phyloP scores from a whole-genome alignment of 2,797 vertebrate genomes.

The Crenichthys baileyi region DNA sequence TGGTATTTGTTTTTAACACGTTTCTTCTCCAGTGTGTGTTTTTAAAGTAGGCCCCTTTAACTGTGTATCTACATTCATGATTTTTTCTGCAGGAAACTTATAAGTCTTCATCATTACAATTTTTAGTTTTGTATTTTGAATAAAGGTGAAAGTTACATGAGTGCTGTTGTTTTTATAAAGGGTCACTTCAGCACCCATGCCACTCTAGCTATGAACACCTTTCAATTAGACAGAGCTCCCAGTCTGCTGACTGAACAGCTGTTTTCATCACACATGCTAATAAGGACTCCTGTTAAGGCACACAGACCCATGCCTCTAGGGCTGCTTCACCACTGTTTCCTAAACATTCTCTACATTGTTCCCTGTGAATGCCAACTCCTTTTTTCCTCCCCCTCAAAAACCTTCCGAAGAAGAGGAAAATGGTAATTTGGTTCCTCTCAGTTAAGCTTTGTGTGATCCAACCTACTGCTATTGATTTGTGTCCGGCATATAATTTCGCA shows the following conservation, averaged over 20 bases:
- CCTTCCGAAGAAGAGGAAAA: neutral
- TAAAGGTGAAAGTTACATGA: conserved; percentile 13
- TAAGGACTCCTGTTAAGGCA: conserved; percentile 65
- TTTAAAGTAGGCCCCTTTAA: conserved; percentile 10
- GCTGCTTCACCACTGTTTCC: conserved; percentile 69
- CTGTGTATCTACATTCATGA: neutral
- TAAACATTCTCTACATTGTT: conserved; percentile 75
- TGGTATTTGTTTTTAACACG: neutral
- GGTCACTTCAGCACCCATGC: conserved; percentile 11
- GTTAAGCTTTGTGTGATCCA: conserved; percentile 46
- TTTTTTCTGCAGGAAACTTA: conserved; percentile 16
- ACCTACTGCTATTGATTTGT: conserved; percentile 13
- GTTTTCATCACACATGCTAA: conserved; percentile 73
- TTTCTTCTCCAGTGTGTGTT: neutral
- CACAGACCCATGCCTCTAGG: conserved; percentile 68
- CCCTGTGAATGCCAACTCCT: conserved; percentile 10
- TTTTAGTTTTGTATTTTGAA: neutral
- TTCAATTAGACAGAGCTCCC: conserved; percentile 77
- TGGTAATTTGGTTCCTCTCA: conserved; percentile 20
- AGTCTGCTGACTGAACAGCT: conserved; percentile 78
- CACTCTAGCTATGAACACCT: conserved; percentile 65
- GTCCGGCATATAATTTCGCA: conserved; percentile 24
- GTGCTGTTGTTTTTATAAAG: conserved; percentile 1
- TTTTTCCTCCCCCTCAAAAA: neutral
- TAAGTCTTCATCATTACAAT: neutral